A percentile compares a stretch with the other conserved stretches of the same genome.
phyloP scores from a whole-genome alignment of 2,797 vertebrate species.

The Poeciliopsis paucimaculata region DNA sequence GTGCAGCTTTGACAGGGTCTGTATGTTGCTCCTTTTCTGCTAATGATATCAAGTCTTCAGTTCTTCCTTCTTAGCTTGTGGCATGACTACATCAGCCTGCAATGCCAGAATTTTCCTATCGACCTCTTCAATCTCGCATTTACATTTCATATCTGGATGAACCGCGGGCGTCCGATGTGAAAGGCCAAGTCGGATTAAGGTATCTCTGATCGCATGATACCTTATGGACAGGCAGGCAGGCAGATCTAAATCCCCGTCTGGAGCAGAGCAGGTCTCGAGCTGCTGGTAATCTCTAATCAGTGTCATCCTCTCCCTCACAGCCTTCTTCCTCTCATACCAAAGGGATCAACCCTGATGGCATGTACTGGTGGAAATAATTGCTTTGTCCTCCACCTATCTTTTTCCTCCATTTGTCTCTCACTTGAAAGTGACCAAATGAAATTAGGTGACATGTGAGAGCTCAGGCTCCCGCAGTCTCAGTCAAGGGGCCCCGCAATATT shows the following conservation, averaged over 20 bases:
- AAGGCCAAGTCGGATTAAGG: slow-evolving; percentile 84
- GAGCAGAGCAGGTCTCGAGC: slow-evolving; percentile 62
- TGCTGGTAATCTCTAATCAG: slow-evolving; percentile 80
- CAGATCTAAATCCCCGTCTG: slow-evolving; percentile 80
- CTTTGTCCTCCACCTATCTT: slow-evolving; percentile 68
- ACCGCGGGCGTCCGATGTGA: slow-evolving; percentile 49
- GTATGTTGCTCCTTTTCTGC: neutral
- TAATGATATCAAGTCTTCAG: neutral
- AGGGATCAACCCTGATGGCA: slow-evolving; percentile 73
- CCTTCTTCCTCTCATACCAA: slow-evolving; percentile 48
- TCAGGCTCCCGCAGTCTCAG: slow-evolving; percentile 21
- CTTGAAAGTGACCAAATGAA: slow-evolving; percentile 66
- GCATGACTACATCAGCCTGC: slow-evolving; percentile 63
- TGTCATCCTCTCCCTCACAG: slow-evolving; percentile 57
- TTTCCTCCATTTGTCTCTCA: slow-evolving; percentile 35
- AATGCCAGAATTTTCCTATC: slow-evolving; percentile 67
- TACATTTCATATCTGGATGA: slow-evolving; percentile 73
- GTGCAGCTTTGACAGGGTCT: neutral
- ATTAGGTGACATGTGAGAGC: slow-evolving; percentile 54
- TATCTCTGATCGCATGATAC: slow-evolving; percentile 71
- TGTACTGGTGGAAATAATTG: slow-evolving; percentile 76
- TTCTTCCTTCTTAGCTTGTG: slow-evolving; percentile 26
- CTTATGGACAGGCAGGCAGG: slow-evolving; percentile 59
- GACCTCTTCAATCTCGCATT: slow-evolving; percentile 71
- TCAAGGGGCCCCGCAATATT: slow-evolving; percentile 33